phyloP scores from a whole-genome alignment of 2,113 vertebrate genomes.

The Clarias batrachus region DNA sequence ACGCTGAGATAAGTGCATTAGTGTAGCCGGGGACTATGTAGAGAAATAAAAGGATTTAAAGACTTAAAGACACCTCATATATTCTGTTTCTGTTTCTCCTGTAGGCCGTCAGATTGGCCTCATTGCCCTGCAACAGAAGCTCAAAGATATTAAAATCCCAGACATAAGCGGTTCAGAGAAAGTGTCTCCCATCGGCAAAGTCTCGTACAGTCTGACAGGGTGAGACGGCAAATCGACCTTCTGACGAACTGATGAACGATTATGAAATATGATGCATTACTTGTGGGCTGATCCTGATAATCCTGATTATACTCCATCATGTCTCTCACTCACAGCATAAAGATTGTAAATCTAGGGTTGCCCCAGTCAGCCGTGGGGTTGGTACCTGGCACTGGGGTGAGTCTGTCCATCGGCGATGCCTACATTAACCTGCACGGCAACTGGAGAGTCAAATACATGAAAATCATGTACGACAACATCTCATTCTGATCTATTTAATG shows the following conservation, averaged over 20 bases:
- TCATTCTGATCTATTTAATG: not conserved
- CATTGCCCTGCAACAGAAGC: slow-evolving; percentile 60
- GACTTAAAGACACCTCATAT: not conserved
- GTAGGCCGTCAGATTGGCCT: slow-evolving; percentile 69
- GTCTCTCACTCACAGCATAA: slow-evolving; percentile 59
- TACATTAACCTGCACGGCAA: slow-evolving; percentile 68
- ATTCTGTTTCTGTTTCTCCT: slow-evolving; percentile 8
- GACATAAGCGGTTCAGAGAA: slow-evolving; percentile 65
- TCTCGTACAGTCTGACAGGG: slow-evolving; percentile 70
- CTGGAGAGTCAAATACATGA: slow-evolving; percentile 71
- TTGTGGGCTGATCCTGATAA: not conserved
- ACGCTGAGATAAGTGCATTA: no score
- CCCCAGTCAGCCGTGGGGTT: slow-evolving; percentile 62
- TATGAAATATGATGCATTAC: not conserved
- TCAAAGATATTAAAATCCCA: slow-evolving; percentile 64
- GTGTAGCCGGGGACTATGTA: no score
- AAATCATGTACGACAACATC: slow-evolving; percentile 64
- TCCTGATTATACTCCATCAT: not conserved
- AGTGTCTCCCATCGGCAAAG: slow-evolving; percentile 67
- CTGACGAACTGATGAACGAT: not conserved
- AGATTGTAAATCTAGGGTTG: slow-evolving; percentile 62
- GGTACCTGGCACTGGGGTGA: slow-evolving; percentile 65
- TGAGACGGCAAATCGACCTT: slow-evolving; percentile 47
- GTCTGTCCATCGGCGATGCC: slow-evolving; percentile 62
- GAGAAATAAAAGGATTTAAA: no score